A percentile compares a stretch with the other conserved stretches of the same genome.
Evolutionary conservation across 2,888 invertebrate species (phyloP).

Genomic region (Ennomos quercinarius): DNA sequence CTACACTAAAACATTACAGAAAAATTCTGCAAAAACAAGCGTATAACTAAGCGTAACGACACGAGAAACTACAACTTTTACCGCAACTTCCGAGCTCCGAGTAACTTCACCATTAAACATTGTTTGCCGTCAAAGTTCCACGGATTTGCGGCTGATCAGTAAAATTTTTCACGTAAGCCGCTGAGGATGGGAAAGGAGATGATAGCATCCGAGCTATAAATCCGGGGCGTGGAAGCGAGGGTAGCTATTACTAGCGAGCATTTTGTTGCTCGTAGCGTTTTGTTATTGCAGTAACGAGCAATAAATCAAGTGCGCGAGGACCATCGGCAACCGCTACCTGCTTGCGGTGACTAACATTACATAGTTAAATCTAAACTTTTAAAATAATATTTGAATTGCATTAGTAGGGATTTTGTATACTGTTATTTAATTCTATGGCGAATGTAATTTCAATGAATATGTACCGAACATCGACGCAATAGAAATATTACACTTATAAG

Average conservation of each 20-base stretch:
- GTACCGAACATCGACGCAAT: conserved; percentile 6
- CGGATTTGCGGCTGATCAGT: conserved; percentile 19
- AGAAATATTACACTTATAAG: conserved; percentile 2
- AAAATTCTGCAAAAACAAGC: not conserved
- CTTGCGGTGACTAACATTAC: conserved; percentile 37
- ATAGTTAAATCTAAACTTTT: conserved; percentile 1
- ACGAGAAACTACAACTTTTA: conserved; percentile 21
- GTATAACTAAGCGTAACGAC: conserved; percentile 6
- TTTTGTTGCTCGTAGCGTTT: conserved; percentile 49
- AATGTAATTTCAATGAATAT: conserved; percentile 5
- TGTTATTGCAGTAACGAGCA: conserved; percentile 57
- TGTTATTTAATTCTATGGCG: too few relatives aligned
- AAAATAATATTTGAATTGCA: too few relatives aligned
- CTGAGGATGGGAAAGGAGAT: conserved; percentile 19
- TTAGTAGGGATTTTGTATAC: too few relatives aligned
- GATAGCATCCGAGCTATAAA: conserved; percentile 37
- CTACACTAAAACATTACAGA: not conserved
- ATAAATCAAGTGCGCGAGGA: conserved; percentile 74
- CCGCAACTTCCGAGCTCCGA: conserved; percentile 23
- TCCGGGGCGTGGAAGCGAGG: conserved; percentile 44
- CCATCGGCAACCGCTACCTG: conserved; percentile 66
- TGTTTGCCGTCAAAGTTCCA: conserved; percentile 19
- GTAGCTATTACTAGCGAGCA: conserved; percentile 51
- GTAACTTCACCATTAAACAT: conserved; percentile 28
- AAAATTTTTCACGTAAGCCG: conserved; percentile 30